Evolutionary conservation across 2,113 vertebrate species (phyloP).

Genomic region (Mystacornis crossleyi): DNA sequence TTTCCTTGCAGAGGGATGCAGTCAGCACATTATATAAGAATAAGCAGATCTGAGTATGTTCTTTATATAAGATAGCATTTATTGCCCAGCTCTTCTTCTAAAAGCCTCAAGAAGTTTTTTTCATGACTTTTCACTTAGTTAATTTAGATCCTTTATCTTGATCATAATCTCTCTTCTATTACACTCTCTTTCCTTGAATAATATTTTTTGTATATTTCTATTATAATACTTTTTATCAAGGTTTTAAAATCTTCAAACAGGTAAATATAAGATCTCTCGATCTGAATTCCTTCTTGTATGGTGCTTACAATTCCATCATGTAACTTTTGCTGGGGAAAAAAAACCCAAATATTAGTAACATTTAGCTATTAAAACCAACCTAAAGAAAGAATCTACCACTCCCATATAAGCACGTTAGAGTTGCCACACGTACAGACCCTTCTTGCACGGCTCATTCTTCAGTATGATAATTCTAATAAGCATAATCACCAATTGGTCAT

Average conservation of each 20-base stretch:
- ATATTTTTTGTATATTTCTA: background rate
- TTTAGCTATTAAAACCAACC: background rate
- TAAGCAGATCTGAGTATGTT: background rate
- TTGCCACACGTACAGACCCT: background rate
- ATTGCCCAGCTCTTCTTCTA: background rate
- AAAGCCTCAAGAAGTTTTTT: background rate
- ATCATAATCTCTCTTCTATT: background rate
- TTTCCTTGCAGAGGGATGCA: background rate
- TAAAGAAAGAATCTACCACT: background rate
- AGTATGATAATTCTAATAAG: background rate
- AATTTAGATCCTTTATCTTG: background rate
- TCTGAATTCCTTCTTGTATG: background rate
- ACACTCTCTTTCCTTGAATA: background rate
- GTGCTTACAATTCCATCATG: rapidly evolving
- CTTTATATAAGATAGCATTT: background rate
- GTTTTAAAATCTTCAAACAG: background rate
- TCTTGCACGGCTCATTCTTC: background rate
- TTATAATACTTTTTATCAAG: background rate
- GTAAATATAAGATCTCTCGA: background rate
- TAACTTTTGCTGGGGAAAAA: background rate
- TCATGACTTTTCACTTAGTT: background rate
- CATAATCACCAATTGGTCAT: background rate
- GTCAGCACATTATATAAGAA: background rate
- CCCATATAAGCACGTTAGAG: background rate
- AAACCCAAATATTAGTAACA: background rate